phyloP scores from a whole-genome alignment of 1,140 invertebrate genomes.

The Ips typographus region DNA sequence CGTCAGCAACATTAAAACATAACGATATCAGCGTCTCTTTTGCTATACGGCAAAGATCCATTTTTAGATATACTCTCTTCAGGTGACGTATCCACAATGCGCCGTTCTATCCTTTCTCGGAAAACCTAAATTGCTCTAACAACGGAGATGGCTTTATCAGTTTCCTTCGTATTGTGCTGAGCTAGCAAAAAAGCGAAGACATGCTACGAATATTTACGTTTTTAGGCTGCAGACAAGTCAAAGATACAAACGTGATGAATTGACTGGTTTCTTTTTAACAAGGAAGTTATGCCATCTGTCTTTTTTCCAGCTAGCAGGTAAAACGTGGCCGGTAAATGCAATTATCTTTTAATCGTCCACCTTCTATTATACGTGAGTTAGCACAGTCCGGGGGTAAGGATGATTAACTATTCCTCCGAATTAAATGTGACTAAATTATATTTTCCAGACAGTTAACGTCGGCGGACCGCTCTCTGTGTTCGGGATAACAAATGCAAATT shows the following conservation, averaged over 20 bases:
- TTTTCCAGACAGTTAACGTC: constrained; percentile 16
- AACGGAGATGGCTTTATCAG: constrained; percentile 28
- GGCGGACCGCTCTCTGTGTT: constrained; percentile 5
- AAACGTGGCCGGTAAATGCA: too few relatives aligned
- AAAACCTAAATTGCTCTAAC: constrained; percentile 22
- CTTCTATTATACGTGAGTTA: not conserved
- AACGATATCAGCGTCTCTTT: constrained; percentile 4
- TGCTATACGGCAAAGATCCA: constrained; percentile 13
- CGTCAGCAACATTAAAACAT: constrained; percentile 9
- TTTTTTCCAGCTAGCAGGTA: not conserved
- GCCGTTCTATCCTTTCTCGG: constrained; percentile 7
- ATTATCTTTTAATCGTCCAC: too few relatives aligned
- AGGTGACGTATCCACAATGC: constrained; percentile 18
- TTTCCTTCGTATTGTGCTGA: constrained; percentile 23
- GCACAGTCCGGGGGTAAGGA: not conserved
- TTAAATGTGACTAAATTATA: constrained; percentile 20
- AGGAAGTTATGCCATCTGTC: not conserved
- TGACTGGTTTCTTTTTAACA: not conserved
- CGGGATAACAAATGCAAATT: constrained; percentile 11
- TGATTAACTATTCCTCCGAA: not conserved
- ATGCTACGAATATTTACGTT: constrained; percentile 17
- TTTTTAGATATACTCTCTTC: constrained; percentile 21
- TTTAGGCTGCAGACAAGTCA: not conserved
- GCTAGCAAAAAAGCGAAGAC: constrained; percentile 13
- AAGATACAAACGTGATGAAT: not conserved